phyloP scores from a whole-genome alignment of 2,797 vertebrate species.

The Enteromius thamalakanensis region DNA sequence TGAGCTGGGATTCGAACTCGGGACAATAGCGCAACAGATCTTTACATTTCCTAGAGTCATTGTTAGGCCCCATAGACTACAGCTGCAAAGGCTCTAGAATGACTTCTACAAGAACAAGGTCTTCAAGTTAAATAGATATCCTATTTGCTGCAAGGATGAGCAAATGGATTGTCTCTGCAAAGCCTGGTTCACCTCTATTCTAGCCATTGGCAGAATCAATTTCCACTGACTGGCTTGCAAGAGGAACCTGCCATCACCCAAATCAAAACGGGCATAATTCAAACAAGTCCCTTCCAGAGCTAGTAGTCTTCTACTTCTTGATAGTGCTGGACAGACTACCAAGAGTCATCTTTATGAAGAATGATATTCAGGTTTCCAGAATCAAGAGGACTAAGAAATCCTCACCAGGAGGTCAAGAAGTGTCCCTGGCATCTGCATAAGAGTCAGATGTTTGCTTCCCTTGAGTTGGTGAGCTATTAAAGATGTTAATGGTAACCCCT shows the following conservation, averaged over 20 bases:
- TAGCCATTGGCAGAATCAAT: constrained; percentile 48
- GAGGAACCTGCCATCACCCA: background rate
- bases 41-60: background rate
- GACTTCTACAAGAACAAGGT: constrained; percentile 2
- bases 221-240: background rate
- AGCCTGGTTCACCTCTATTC: constrained; percentile 60
- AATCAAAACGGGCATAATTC: background rate
- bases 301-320: background rate
- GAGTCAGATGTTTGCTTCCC: background rate
- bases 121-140: constrained; percentile 2
- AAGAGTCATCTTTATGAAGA: constrained; percentile 18
- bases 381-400: background rate
- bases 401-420: background rate
- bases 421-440: background rate
- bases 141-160: constrained; percentile 1
- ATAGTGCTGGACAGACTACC: background rate
- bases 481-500: background rate
- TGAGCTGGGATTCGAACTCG: background rate
- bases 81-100: background rate
- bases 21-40: background rate
- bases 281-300: background rate
- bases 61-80: background rate
- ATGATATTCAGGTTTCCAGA: background rate
- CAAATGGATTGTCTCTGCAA: constrained; percentile 62
- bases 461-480: background rate